Conservation (phyloP, 2,113 vertebrate species). For the Leucopsar rothschildi region DNA sequence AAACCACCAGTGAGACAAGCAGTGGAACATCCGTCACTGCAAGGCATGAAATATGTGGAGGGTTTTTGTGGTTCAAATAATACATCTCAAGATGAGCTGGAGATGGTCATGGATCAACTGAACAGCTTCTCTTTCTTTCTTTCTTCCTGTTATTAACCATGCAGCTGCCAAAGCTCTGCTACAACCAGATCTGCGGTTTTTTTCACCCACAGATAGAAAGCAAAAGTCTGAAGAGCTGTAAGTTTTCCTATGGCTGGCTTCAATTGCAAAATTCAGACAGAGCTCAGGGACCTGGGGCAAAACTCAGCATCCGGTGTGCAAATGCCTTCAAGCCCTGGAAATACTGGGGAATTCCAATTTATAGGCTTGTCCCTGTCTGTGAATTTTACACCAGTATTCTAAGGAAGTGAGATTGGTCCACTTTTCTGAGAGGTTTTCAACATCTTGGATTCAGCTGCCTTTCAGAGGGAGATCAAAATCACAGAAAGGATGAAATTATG, state of each 20-base stretch:
- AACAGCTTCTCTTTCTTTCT: not conserved
- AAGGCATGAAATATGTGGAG: not conserved
- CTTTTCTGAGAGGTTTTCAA: not conserved
- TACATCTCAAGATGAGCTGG: not conserved
- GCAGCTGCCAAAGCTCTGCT: not conserved
- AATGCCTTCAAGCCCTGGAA: not conserved
- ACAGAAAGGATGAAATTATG: not conserved
- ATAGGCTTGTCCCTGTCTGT: not conserved
- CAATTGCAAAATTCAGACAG: not conserved
- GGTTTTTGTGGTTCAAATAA: not conserved
- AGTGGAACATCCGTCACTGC: not conserved
- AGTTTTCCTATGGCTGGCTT: not conserved
- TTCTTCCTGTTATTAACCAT: not conserved
- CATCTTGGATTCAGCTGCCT: not conserved
- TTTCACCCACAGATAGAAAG: not conserved
- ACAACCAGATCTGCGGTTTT: not conserved
- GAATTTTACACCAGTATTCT: not conserved
- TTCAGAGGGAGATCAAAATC: not conserved
- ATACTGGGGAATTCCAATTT: not conserved
- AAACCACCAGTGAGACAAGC: not conserved
- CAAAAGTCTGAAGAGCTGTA: not conserved
- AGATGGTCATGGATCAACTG: not conserved
- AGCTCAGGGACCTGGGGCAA: not conserved
- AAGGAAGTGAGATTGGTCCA: not conserved
- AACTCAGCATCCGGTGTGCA: not conserved